These are phyloP conservation scores for Caradrina clavipalpis DNA, from an alignment of 2,888 invertebrate species.

Conservation along the genomic window DNA sequence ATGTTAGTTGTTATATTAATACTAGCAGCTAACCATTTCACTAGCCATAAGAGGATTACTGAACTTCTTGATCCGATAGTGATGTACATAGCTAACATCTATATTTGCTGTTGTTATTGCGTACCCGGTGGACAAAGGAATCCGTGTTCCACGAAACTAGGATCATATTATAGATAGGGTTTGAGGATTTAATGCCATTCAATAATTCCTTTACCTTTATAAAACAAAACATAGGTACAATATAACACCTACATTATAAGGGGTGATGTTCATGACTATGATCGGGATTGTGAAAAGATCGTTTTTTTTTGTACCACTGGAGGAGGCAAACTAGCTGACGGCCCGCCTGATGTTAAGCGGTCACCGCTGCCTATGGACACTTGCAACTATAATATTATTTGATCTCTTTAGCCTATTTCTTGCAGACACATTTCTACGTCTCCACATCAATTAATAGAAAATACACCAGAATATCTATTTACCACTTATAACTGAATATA, in stretches of 20 bases:
- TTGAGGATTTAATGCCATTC: slow-evolving; percentile 28
- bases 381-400: background rate
- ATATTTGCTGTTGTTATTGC: slow-evolving; percentile 7
- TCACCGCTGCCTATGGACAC: no score
- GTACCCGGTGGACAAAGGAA: slow-evolving; percentile 36
- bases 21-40: slow-evolving; percentile 2
- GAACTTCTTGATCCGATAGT: slow-evolving; percentile 10
- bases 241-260: background rate
- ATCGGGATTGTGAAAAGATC: background rate
- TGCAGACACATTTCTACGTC: no score
- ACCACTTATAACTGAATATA: no score
- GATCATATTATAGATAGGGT: background rate
- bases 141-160: slow-evolving; percentile 27
- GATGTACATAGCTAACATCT: background rate
- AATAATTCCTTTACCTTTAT: slow-evolving; percentile 9
- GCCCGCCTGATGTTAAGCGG: no score
- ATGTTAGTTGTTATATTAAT: background rate
- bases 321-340: no score
- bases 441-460: no score
- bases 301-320: no score
- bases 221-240: slow-evolving; percentile 3
- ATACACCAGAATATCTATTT: no score
- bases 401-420: background rate
- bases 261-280: background rate
- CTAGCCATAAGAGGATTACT: slow-evolving; percentile 4